Evolutionary conservation across 1,140 invertebrate genomes (phyloP).

Genomic region (Dysdera silvatica): DNA sequence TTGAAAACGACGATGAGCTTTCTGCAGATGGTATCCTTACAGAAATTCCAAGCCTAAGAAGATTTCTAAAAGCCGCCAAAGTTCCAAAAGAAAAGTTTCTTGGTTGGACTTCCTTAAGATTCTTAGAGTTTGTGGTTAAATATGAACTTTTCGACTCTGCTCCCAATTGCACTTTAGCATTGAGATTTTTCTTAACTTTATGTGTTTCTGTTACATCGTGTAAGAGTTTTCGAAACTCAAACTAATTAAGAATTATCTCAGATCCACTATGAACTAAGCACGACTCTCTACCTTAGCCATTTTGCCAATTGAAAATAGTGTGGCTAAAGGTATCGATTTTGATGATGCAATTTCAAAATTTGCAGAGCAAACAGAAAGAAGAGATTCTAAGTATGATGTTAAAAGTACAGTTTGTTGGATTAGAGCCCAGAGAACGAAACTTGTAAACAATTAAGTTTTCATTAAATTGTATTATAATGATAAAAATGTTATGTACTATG

Average conservation of each 20-base stretch:
- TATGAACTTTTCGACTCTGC: neutral
- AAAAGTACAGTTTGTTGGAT: too few relatives aligned
- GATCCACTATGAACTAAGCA: slow-evolving; percentile 34
- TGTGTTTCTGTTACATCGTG: slow-evolving; percentile 30
- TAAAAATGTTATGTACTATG: too few relatives aligned
- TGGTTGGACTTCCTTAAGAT: neutral
- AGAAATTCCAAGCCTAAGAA: neutral
- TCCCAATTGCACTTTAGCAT: neutral
- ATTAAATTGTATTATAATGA: too few relatives aligned
- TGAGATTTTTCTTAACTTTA: slow-evolving; percentile 1
- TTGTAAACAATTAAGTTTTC: too few relatives aligned
- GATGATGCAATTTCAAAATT: neutral
- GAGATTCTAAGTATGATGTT: neutral
- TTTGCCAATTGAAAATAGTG: neutral
- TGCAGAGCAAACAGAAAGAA: neutral
- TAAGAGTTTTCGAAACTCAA: slow-evolving; percentile 40
- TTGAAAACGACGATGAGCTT: neutral
- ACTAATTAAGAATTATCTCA: slow-evolving; percentile 39
- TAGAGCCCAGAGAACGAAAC: too few relatives aligned
- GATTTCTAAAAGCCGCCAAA: neutral
- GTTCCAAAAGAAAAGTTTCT: neutral
- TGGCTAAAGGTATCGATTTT: slow-evolving; percentile 4
- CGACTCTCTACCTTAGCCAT: neutral
- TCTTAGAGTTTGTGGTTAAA: neutral
- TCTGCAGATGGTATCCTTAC: neutral